Conservation (phyloP, 2,113 vertebrate species). For the Callithrix jacchus region DNA sequence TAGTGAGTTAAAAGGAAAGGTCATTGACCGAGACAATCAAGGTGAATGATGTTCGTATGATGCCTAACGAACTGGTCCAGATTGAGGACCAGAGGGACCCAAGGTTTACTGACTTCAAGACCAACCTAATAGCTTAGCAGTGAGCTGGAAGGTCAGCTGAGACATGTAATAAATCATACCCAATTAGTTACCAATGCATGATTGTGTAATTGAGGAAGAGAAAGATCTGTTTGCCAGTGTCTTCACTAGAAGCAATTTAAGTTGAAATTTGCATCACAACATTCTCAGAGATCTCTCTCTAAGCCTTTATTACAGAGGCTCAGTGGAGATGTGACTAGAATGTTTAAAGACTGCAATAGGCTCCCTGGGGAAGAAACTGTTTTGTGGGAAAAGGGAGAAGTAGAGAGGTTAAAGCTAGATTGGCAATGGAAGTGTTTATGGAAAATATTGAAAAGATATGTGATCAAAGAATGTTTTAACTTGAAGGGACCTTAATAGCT, state of each 20-base stretch:
- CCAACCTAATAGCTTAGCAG: constrained; percentile 28
- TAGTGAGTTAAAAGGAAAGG: constrained; percentile 40
- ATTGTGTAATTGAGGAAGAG: neutral
- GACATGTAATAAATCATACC: neutral
- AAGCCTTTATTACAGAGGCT: neutral
- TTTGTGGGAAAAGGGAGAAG: neutral
- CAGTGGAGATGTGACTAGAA: neutral
- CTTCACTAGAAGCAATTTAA: neutral
- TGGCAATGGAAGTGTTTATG: neutral
- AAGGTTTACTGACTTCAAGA: constrained; percentile 28
- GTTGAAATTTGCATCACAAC: neutral
- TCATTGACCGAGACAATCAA: constrained; percentile 3
- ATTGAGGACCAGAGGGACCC: neutral
- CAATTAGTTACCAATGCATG: constrained; percentile 26
- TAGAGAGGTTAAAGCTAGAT: neutral
- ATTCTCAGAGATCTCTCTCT: neutral
- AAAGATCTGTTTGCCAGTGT: constrained; percentile 18
- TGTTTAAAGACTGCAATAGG: neutral
- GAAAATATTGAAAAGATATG: neutral
- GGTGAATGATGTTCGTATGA: constrained; percentile 50
- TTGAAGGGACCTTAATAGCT: neutral
- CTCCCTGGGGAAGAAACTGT: neutral
- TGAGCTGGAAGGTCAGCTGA: constrained; percentile 28
- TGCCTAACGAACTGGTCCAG: neutral
- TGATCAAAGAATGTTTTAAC: neutral